Conservation (phyloP, 1,140 invertebrate species). For the Pentalonia nigronervosa region DNA sequence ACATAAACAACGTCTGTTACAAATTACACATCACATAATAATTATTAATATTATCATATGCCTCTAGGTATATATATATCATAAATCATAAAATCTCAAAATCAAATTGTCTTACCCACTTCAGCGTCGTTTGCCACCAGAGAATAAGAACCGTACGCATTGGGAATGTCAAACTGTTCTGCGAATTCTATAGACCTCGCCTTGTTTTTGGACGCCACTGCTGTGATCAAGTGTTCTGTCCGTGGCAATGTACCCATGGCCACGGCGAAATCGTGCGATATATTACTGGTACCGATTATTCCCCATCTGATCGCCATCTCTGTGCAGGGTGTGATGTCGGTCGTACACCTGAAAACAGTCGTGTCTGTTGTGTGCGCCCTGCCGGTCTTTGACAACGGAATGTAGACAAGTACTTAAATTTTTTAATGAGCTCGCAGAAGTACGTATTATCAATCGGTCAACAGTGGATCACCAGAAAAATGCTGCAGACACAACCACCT, state of each 20-base stretch:
- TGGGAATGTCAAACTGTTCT: slow-evolving; percentile 6
- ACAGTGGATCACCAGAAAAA: neutral
- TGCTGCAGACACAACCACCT: neutral
- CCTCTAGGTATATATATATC: too few relatives aligned
- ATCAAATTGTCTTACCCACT: slow-evolving; percentile 2
- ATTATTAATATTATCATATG: neutral
- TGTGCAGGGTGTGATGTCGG: neutral
- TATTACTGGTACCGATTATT: slow-evolving; percentile 44
- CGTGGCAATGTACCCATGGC: slow-evolving; percentile 16
- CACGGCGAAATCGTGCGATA: slow-evolving; percentile 31
- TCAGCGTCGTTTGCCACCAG: neutral
- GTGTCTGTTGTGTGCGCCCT: neutral
- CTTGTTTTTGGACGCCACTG: neutral
- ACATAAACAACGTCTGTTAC: slow-evolving; percentile 81
- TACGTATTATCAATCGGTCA: neutral
- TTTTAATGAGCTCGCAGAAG: neutral
- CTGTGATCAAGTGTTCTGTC: neutral
- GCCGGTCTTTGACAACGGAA: too few relatives aligned
- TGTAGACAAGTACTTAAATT: neutral
- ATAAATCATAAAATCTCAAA: neutral
- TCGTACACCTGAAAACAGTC: neutral
- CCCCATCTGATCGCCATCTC: slow-evolving; percentile 40
- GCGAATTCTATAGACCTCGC: slow-evolving; percentile 32
- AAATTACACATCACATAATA: slow-evolving; percentile 51
- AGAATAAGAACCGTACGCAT: slow-evolving; percentile 34